These are phyloP conservation scores for Tarsius wallacei DNA, from an alignment of 2,797 vertebrate genomes.

Conservation along the genomic window DNA sequence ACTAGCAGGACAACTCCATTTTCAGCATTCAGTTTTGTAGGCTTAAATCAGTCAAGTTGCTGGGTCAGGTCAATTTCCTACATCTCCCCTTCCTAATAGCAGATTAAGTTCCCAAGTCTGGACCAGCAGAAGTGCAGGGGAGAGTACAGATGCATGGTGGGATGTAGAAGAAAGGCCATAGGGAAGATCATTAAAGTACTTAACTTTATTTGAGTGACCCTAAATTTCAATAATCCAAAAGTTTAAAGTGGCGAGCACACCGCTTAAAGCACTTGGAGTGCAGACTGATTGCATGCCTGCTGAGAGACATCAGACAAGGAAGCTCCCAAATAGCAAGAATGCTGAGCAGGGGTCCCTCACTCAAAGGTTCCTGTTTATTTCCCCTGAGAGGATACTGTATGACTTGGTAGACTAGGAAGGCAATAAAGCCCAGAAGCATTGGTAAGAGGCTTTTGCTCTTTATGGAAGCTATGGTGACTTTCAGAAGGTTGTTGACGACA, in stretches of 20 bases:
- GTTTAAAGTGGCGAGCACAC: slow-evolving; percentile 76
- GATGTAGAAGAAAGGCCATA: not conserved
- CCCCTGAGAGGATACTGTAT: slow-evolving; percentile 39
- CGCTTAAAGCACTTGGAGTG: slow-evolving; percentile 59
- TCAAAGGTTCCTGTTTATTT: slow-evolving; percentile 52
- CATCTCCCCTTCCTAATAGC: slow-evolving; percentile 17
- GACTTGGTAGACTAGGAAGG: not conserved
- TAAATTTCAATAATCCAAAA: slow-evolving; percentile 84
- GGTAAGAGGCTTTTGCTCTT: not conserved
- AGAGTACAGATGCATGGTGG: not conserved
- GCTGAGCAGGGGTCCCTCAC: slow-evolving; percentile 69
- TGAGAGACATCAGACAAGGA: slow-evolving; percentile 51
- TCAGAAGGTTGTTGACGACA: not conserved
- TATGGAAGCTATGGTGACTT: not conserved
- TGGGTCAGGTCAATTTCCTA: not conserved
- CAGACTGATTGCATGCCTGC: slow-evolving; percentile 63
- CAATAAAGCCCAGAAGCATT: not conserved
- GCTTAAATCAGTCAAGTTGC: not conserved
- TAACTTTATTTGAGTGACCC: slow-evolving; percentile 81
- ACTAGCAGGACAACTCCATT: not conserved
- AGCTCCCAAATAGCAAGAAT: not conserved
- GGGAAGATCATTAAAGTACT: slow-evolving; percentile 75
- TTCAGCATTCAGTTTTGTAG: not conserved
- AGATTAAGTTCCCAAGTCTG: not conserved
- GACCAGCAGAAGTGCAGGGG: not conserved